A percentile compares a stretch with the other conserved stretches of the same genome.
These are phyloP conservation scores for Thera britannica DNA, from an alignment of 2,888 invertebrate genomes.

Conservation along the genomic window DNA sequence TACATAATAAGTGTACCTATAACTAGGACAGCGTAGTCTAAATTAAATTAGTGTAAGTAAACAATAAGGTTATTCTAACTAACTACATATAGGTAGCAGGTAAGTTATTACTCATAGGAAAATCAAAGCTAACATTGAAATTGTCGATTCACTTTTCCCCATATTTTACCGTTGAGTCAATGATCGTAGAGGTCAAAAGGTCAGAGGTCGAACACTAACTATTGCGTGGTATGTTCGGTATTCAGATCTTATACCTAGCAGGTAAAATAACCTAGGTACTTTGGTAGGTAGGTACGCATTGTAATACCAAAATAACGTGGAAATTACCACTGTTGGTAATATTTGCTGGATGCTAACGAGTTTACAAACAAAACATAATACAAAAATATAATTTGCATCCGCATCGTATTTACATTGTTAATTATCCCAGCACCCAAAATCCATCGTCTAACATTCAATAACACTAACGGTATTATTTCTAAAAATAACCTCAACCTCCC, in stretches of 20 bases:
- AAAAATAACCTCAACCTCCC: constrained; percentile 29
- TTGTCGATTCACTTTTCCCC: not conserved
- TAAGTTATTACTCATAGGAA: not conserved
- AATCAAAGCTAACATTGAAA: not conserved
- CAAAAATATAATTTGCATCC: constrained; percentile 6
- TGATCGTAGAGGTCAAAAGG: not conserved
- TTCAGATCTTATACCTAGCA: not conserved
- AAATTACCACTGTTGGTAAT: constrained; percentile 28
- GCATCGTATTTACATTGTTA: constrained; percentile 12
- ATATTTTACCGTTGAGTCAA: too few species aligned
- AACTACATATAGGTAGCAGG: too few species aligned
- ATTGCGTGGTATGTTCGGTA: not conserved
- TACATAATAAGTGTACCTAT: too few species aligned
- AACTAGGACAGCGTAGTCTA: too few species aligned
- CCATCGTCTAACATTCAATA: constrained; percentile 4
- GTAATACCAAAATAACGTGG: constrained; percentile 15
- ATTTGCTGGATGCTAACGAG: constrained; percentile 4
- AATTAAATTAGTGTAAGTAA: too few species aligned
- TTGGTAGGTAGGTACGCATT: not conserved
- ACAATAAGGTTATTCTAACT: too few species aligned
- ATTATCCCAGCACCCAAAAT: constrained; percentile 14
- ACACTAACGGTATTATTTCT: constrained; percentile 12
- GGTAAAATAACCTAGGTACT: not conserved
- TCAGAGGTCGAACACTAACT: not conserved
- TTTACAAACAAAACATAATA: constrained; percentile 22